phyloP scores from a whole-genome alignment of 1,140 invertebrate species.

The Calephelis nemesis region DNA sequence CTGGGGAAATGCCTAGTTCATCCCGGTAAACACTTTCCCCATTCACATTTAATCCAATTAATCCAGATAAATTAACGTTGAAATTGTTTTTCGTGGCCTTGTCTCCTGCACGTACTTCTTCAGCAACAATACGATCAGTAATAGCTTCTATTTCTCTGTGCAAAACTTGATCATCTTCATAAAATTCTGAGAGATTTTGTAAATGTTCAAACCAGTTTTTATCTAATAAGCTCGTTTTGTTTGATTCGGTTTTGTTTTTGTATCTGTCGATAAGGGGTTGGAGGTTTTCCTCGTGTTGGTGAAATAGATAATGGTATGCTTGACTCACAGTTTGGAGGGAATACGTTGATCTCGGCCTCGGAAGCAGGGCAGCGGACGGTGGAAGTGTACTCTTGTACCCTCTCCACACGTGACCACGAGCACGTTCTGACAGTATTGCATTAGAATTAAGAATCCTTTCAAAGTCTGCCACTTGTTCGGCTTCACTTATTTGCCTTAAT shows the following conservation, averaged over 20 bases:
- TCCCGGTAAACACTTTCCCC: constrained; percentile 54
- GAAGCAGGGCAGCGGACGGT: constrained; percentile 51
- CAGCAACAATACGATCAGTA: constrained; percentile 52
- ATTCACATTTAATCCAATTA: constrained; percentile 62
- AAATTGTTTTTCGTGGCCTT: constrained; percentile 50
- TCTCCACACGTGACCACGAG: constrained; percentile 62
- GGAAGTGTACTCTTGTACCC: constrained; percentile 44
- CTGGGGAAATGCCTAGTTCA: constrained; percentile 46
- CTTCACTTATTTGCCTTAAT: constrained; percentile 77
- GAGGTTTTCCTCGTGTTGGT: constrained; percentile 69
- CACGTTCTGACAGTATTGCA: constrained; percentile 72
- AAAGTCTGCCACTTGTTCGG: constrained; percentile 78
- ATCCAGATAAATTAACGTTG: constrained; percentile 69
- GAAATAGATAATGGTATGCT: constrained; percentile 69
- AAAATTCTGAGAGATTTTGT: constrained; percentile 67
- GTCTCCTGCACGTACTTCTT: constrained; percentile 46
- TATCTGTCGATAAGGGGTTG: constrained; percentile 60
- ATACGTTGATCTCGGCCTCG: constrained; percentile 67
- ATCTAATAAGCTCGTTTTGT: constrained; percentile 48
- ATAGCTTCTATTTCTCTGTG: constrained; percentile 60
- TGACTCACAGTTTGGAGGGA: constrained; percentile 67
- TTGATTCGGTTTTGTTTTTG: constrained; percentile 39
- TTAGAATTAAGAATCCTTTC: constrained; percentile 80
- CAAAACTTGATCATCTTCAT: constrained; percentile 65
- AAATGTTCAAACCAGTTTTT: constrained; percentile 67